These are phyloP conservation scores for Choloepus didactylus DNA, from an alignment of 2,797 vertebrate species.

Conservation along the genomic window DNA sequence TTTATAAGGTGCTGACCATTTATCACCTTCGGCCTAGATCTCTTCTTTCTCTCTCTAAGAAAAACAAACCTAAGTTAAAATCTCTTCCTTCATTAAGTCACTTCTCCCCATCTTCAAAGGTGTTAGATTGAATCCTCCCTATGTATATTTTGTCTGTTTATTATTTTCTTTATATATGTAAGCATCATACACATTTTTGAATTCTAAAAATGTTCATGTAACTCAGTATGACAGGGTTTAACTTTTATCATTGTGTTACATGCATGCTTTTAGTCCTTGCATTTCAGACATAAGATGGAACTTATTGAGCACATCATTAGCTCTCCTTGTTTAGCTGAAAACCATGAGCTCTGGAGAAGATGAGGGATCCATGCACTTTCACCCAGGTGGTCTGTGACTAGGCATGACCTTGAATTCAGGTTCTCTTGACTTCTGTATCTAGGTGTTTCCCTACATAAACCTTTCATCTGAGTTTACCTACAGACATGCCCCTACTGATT, in stretches of 20 bases:
- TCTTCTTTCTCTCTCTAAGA: neutral
- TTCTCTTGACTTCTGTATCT: neutral
- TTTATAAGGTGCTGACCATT: neutral
- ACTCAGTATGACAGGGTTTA: neutral
- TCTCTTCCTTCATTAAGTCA: neutral
- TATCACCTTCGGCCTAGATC: neutral
- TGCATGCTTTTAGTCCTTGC: neutral
- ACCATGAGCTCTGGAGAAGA: neutral
- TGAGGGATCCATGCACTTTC: neutral
- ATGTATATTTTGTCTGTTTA: neutral
- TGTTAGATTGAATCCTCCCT: neutral
- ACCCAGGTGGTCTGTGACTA: neutral
- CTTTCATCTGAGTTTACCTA: neutral
- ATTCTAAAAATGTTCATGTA: neutral
- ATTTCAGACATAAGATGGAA: neutral
- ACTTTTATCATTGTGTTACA: neutral
- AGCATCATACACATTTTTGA: neutral
- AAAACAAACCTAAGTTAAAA: constrained; percentile 23
- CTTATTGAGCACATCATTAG: neutral
- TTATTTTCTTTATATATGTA: neutral
- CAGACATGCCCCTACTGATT: neutral
- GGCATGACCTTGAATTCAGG: neutral
- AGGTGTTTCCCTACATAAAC: neutral
- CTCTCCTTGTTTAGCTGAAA: neutral
- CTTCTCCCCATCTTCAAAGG: neutral